These are phyloP conservation scores for Chiloscyllium plagiosum DNA, from an alignment of 2,113 vertebrate species.

Conservation along the genomic window DNA sequence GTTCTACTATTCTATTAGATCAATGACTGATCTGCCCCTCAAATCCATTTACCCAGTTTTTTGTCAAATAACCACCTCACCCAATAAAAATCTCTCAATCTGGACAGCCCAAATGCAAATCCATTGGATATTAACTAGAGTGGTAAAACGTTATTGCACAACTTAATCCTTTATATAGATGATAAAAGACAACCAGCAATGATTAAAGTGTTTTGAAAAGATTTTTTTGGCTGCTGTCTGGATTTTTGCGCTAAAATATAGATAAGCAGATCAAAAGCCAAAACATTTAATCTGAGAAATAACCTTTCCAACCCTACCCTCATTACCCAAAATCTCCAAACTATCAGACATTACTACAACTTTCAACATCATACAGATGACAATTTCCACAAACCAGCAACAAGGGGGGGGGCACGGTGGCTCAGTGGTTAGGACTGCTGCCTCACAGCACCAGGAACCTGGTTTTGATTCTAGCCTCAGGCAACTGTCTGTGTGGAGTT, in stretches of 20 bases:
- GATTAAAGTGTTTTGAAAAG: not conserved
- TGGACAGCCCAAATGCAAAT: not conserved
- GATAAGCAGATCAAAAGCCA: not conserved
- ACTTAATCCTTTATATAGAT: not conserved
- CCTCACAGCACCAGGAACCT: no score
- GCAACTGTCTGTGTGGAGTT: no score
- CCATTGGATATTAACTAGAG: not conserved
- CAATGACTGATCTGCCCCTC: not conserved
- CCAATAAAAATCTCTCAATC: not conserved
- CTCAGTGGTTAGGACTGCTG: no score
- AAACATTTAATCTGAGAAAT: not conserved
- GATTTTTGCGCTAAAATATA: not conserved
- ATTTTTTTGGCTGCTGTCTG: not conserved
- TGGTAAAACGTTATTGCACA: not conserved
- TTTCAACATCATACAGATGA: not conserved
- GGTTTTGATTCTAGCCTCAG: no score
- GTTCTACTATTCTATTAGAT: not conserved
- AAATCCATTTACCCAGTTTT: not conserved
- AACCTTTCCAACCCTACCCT: no score
- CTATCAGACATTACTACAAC: not conserved
- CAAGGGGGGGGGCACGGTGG: not conserved
- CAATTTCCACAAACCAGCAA: not conserved
- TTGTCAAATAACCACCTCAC: not conserved
- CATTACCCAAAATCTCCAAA: not conserved
- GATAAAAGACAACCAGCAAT: not conserved